Evolutionary conservation across 2,888 invertebrate species (phyloP).

Genomic region (Microplitis manilae): DNA sequence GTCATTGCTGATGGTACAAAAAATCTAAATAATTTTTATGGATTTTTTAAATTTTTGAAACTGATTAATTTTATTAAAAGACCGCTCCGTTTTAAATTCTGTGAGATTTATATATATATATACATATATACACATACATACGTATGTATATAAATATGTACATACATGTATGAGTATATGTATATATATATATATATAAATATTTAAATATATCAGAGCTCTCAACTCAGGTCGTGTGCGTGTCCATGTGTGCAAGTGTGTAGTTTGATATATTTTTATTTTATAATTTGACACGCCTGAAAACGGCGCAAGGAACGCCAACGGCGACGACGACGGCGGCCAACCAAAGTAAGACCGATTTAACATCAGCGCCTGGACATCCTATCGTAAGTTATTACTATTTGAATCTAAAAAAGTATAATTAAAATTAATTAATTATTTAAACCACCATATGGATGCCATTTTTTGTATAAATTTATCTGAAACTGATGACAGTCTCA

Average conservation of each 20-base stretch:
- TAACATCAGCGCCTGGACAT: constrained; percentile 14
- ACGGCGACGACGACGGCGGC: constrained; percentile 34
- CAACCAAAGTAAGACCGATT: constrained; percentile 27
- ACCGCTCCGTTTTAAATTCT: not conserved
- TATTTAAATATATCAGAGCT: constrained; percentile 7
- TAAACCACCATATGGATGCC: too few species aligned
- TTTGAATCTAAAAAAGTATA: not conserved
- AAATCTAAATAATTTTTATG: not conserved
- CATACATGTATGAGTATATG: not conserved
- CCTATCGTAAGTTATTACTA: constrained; percentile 8
- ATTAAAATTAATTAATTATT: too few species aligned
- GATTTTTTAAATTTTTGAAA: not conserved
- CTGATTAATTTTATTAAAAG: constrained; percentile 3
- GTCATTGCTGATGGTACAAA: not conserved
- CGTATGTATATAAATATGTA: not conserved
- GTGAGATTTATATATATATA: not conserved
- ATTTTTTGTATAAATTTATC: too few species aligned
- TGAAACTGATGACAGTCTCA: too few species aligned
- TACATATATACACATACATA: constrained; percentile 2
- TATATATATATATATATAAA: not conserved
- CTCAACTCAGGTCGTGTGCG: not conserved
- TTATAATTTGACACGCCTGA: constrained; percentile 32
- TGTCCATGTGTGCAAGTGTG: constrained; percentile 12
- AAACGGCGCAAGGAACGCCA: constrained; percentile 32
- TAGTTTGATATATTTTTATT: constrained; percentile 21